Evolutionary conservation across 2,888 invertebrate genomes (phyloP), one percentile per base, ranked within the genome.

Genomic region (Mythimna vitellina): DNA sequence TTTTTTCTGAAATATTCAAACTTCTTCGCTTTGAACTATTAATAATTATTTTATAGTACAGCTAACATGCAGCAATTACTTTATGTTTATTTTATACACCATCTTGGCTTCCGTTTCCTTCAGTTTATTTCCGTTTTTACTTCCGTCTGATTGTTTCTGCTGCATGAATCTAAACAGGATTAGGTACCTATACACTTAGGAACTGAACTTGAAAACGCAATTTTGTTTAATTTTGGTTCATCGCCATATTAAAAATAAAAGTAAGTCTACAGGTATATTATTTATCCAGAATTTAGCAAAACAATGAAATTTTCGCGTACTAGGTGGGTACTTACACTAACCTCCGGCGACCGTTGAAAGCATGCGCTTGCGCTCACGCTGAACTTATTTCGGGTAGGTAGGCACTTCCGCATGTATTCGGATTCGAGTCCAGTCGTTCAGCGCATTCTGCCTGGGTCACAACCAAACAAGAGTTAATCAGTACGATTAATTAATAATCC

Each of bases 311-410:
- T 46, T 32, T 63, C 38, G 17, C 62, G 20, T 35, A 49, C 38
- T 42, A 53, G 42, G 49, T 56, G 32, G 20, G 49, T 72, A 56
- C 3, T 4, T 57, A 20, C n/a, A 58, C 58, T 58, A 22, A 58
- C 56, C 69, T 64, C 58, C 35, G 72, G 70, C 70, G 72, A 83
- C 79, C 75, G 81, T 80, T 64, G 86, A 87, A 89, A 87, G 80
- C 86, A 88, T 89, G 89, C 87, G 89, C 89, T 88, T 89, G 89
- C 87, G 89, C 89, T 88, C 89, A 90, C 92, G 92, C 92, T 90
- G 89, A 90, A 93, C 92, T 94, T 95, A 95, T 96, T 96, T 95
- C 92, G 90, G 92, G 91, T 91, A 57, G 92, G 90, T 91, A 46
- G 58, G 53, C 68, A 94, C 94, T 95, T 95, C 95, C 95, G 95